Percentiles rank a stretch among this genome's conserved stretches.
These are phyloP conservation scores for Sebastes schlegelii DNA, from an alignment of 2,113 vertebrate genomes.

Conservation along the genomic window DNA sequence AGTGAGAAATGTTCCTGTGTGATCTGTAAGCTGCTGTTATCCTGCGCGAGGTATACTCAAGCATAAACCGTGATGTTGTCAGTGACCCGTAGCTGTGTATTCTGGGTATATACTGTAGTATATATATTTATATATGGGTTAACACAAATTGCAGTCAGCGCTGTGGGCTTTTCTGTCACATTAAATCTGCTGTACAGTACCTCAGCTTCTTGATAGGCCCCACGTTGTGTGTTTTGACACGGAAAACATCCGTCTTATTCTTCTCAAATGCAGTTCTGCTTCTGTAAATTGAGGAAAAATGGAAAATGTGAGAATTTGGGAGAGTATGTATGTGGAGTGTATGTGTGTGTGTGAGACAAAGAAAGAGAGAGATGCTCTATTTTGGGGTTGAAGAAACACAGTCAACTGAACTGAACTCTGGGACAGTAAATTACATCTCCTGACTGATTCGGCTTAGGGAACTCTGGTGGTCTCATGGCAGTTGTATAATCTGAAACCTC, in stretches of 20 bases:
- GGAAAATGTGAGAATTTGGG: slow-evolving; percentile 31
- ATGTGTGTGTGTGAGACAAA: neutral
- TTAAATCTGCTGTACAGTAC: slow-evolving; percentile 74
- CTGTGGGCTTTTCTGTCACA: neutral
- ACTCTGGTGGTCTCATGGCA: slow-evolving; percentile 33
- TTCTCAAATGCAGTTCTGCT: slow-evolving; percentile 96
- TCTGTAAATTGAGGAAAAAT: slow-evolving; percentile 81
- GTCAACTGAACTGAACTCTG: slow-evolving; percentile 13
- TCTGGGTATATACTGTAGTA: neutral
- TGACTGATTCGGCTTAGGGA: slow-evolving; percentile 33
- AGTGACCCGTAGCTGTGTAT: slow-evolving; percentile 13
- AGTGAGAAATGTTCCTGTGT: slow-evolving; percentile 34
- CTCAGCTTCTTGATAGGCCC: slow-evolving; percentile 95
- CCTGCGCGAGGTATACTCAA: slow-evolving; percentile 14
- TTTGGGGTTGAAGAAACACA: slow-evolving; percentile 7
- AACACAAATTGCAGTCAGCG: neutral
- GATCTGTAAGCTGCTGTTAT: slow-evolving; percentile 41
- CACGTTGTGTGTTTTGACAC: slow-evolving; percentile 97
- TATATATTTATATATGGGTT: neutral
- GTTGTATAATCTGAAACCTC: slow-evolving; percentile 48
- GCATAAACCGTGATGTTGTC: slow-evolving; percentile 10
- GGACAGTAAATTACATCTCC: slow-evolving; percentile 37
- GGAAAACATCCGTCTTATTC: slow-evolving; percentile 95
- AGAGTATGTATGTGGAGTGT: neutral
- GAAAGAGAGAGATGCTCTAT: neutral